phyloP scores from a whole-genome alignment of 2,888 invertebrate species.

The Athripsodes cinereus region DNA sequence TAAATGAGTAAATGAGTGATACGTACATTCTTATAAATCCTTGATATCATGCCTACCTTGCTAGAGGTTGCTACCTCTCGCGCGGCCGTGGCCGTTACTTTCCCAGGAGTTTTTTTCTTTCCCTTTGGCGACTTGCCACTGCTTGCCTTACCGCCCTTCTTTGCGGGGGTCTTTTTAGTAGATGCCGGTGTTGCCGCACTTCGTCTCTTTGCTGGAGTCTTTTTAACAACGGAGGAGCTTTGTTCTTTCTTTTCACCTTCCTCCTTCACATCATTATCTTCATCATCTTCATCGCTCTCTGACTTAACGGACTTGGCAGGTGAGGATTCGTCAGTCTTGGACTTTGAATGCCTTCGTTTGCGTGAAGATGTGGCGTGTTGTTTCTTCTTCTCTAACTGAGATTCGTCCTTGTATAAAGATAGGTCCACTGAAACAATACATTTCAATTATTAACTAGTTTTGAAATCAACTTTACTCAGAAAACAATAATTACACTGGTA shows the following conservation, averaged over 20 bases:
- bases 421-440: conserved; percentile 71
- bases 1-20: conserved; percentile 40
- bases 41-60: conserved; percentile 55
- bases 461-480: too few relatives aligned
- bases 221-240: conserved; percentile 10
- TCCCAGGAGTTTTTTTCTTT: conserved; percentile 33
- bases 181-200: not conserved
- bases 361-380: conserved; percentile 34
- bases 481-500: too few relatives aligned
- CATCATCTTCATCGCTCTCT: conserved; percentile 16
- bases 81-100: conserved; percentile 15
- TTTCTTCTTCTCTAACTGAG: conserved; percentile 63
- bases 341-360: conserved; percentile 35
- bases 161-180: conserved; percentile 36
- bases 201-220: conserved; percentile 7
- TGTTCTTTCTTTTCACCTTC: conserved; percentile 7
- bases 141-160: not conserved
- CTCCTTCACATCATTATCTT: not conserved
- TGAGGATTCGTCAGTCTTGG: conserved; percentile 29
- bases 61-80: conserved; percentile 35
- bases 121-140: conserved; percentile 32
- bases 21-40: conserved; percentile 56
- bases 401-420: conserved; percentile 76
- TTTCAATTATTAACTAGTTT: too few relatives aligned
- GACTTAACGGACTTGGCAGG: conserved; percentile 9